Conservation (phyloP, 2,113 vertebrate genomes). For the Oenanthe melanoleuca region DNA sequence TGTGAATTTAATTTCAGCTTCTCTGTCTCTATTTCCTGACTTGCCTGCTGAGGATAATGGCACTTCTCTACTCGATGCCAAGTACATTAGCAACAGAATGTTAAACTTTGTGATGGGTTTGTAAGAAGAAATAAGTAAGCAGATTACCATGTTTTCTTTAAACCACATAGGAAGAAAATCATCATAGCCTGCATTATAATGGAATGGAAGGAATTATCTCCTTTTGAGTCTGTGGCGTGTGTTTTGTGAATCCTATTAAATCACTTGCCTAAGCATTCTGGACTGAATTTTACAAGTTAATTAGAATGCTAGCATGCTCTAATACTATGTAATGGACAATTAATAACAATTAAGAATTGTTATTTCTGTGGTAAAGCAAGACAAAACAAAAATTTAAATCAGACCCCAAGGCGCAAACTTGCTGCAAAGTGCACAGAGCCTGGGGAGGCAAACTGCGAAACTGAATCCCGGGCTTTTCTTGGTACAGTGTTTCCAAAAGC, state of each 20-base stretch:
- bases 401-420: neutral
- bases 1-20: neutral
- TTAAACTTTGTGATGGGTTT: neutral
- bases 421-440: neutral
- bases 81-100: neutral
- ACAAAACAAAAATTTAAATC: neutral
- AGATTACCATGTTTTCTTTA: neutral
- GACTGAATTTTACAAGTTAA: constrained; percentile 14
- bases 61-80: constrained; percentile 8
- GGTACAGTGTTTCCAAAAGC: neutral
- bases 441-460: neutral
- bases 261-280: neutral
- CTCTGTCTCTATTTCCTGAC: constrained; percentile 9
- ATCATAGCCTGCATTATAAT: neutral
- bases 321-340: neutral
- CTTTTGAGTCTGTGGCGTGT: neutral
- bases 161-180: neutral
- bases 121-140: neutral
- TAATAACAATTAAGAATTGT: neutral
- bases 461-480: neutral
- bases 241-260: neutral
- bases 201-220: neutral
- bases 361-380: neutral
- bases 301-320: neutral
- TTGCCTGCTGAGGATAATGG: constrained; percentile 21